Conservation (phyloP, 2,113 vertebrate species). For the Thinocorus orbignyianus region DNA sequence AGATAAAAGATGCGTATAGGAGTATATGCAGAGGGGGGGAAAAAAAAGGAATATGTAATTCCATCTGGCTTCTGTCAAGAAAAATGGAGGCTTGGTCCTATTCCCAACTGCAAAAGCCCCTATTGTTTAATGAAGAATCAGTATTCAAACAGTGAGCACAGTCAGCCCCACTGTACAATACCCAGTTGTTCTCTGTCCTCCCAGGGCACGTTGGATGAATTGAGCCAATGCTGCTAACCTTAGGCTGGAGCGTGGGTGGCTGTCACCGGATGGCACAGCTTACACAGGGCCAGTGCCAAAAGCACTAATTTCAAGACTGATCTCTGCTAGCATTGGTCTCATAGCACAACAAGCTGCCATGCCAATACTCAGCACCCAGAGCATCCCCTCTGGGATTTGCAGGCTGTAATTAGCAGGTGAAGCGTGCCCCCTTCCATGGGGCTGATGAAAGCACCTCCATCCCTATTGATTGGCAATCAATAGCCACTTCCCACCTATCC, state of each 20-base stretch:
- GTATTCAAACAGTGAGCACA: not conserved
- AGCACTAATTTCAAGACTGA: conserved; percentile 11
- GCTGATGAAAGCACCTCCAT: conserved; percentile 29
- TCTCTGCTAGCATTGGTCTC: not conserved
- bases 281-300: not conserved
- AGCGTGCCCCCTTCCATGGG: not conserved
- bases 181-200: not conserved
- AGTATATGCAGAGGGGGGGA: not conserved
- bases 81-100: not conserved
- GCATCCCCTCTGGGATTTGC: not conserved
- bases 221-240: not conserved
- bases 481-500: conserved; percentile 42
- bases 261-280: conserved; percentile 5
- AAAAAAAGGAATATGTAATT: not conserved
- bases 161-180: not conserved
- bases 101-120: not conserved
- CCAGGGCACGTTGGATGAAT: not conserved
- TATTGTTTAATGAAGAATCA: conserved; percentile 26
- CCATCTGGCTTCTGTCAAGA: not conserved
- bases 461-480: conserved; percentile 55
- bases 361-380: not conserved
- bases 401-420: conserved; percentile 36
- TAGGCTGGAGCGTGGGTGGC: not conserved
- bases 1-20: not conserved
- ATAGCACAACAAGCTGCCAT: not conserved